These are phyloP conservation scores for Heliconius congener DNA, from an alignment of 1,140 invertebrate species.

Conservation along the genomic window DNA sequence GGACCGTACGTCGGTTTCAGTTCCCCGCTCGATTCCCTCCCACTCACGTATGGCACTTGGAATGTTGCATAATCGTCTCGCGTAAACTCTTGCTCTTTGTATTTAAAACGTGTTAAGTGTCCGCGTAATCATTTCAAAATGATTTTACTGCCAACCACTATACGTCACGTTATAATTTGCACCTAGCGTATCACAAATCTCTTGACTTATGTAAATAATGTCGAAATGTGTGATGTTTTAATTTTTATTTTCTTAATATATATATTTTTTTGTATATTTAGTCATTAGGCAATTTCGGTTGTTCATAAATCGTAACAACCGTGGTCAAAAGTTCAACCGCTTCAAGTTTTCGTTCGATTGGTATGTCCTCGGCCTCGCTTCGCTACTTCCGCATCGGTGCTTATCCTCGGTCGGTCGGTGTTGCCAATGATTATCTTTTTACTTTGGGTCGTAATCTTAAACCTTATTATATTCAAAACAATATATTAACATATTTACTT, in stretches of 20 bases:
- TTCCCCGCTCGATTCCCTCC: constrained; percentile 44
- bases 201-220: constrained; percentile 23
- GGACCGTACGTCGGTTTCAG: constrained; percentile 49
- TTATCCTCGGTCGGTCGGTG: constrained; percentile 76
- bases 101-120: constrained; percentile 70
- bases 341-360: constrained; percentile 58
- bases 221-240: neutral
- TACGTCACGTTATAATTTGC: constrained; percentile 29
- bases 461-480: constrained; percentile 60
- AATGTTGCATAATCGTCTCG: constrained; percentile 65
- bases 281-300: neutral
- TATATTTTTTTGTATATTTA: neutral
- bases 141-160: constrained; percentile 43
- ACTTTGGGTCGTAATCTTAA: constrained; percentile 65
- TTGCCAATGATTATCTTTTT: constrained; percentile 73
- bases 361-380: constrained; percentile 74
- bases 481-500: constrained; percentile 70
- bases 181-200: constrained; percentile 25
- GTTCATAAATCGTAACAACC: constrained; percentile 18
- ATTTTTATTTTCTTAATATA: neutral
- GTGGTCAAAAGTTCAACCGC: constrained; percentile 43
- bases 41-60: constrained; percentile 48
- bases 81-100: constrained; percentile 66
- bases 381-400: constrained; percentile 70
- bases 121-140: constrained; percentile 61